These are phyloP conservation scores for Pseudochirops corinnae DNA, from an alignment of 2,797 vertebrate species.

Conservation along the genomic window DNA sequence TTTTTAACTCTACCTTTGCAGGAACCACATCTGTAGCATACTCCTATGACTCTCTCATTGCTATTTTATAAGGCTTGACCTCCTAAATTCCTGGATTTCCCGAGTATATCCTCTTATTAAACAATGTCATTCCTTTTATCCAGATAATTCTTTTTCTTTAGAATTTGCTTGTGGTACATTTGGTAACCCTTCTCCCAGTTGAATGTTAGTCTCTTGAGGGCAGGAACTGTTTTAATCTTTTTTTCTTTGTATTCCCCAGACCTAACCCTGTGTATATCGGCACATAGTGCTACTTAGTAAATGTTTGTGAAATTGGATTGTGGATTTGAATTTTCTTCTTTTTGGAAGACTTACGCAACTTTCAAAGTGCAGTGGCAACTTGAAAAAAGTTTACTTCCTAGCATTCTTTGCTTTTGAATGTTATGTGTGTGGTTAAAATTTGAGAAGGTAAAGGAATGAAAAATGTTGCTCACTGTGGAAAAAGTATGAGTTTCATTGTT, in stretches of 20 bases:
- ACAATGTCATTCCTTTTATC: not conserved
- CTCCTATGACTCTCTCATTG: not conserved
- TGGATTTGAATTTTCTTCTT: not conserved
- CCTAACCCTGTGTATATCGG: not conserved
- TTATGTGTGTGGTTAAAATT: constrained; percentile 44
- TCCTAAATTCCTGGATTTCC: not conserved
- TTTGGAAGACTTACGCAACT: not conserved
- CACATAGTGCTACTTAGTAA: not conserved
- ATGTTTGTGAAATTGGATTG: not conserved
- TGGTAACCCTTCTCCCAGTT: not conserved
- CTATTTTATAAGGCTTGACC: not conserved
- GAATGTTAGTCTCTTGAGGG: not conserved
- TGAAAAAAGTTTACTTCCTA: constrained; percentile 31
- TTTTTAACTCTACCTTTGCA: not conserved
- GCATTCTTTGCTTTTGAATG: constrained; percentile 17
- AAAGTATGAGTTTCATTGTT: not conserved
- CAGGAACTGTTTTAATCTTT: not conserved
- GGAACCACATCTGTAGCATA: not conserved
- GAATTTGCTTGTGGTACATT: not conserved
- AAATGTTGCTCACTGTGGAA: constrained; percentile 31
- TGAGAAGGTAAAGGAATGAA: constrained; percentile 42
- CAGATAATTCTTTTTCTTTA: not conserved
- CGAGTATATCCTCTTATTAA: not conserved
- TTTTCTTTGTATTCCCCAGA: not conserved
- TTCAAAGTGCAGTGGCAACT: constrained; percentile 51